These are phyloP conservation scores for Abscondita cerata DNA, from an alignment of 2,888 invertebrate genomes.

Conservation along the genomic window DNA sequence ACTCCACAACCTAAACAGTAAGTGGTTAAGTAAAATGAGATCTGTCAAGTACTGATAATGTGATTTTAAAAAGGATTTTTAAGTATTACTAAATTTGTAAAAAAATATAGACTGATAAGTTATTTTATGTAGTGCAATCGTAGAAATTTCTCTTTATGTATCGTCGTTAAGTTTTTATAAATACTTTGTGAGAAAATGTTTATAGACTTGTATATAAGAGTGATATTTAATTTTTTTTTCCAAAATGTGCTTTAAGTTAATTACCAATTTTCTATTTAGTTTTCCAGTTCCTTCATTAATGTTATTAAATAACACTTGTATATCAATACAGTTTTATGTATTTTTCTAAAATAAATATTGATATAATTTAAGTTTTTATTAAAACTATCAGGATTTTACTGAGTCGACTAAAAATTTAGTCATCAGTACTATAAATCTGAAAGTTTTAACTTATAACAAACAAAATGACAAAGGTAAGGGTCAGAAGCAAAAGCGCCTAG, in stretches of 20 bases:
- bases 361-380: too few species aligned
- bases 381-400: too few species aligned
- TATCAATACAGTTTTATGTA: conserved; percentile 38
- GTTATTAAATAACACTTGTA: conserved; percentile 19
- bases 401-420: too few species aligned
- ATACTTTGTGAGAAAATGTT: not conserved
- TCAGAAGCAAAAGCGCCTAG: too few species aligned
- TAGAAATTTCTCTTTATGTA: not conserved
- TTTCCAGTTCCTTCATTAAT: not conserved
- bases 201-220: not conserved
- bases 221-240: not conserved
- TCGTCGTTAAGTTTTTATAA: not conserved
- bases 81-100: not conserved
- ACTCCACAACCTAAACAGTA: not conserved
- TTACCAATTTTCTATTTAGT: not conserved
- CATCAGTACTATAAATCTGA: too few species aligned
- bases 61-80: not conserved
- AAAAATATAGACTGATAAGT: conserved; percentile 7
- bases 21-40: not conserved
- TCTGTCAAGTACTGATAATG: not conserved
- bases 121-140: not conserved
- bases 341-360: conserved; percentile 32
- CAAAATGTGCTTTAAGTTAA: not conserved
- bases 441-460: too few species aligned
- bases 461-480: too few species aligned